Evolutionary conservation across 2,888 invertebrate genomes (phyloP), one percentile per base, ranked within the genome.

Genomic region (Apomyelois bistriatella): DNA sequence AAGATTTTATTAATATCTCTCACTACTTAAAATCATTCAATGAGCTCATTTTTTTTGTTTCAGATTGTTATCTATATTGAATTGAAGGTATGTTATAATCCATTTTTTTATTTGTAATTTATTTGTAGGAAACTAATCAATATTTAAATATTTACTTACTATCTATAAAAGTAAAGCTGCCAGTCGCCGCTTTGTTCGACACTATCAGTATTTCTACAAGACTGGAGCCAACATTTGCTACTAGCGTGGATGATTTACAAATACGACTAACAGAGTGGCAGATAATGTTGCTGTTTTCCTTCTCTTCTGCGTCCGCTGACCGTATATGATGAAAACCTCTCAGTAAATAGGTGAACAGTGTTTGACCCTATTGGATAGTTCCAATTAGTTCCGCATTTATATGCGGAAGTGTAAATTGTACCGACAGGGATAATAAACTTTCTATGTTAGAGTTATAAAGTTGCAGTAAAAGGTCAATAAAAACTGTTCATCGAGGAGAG

Each of bases 221-320:
- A 59, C 60, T 59, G 58, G 49, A 58, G 58, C 62, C 56, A 58
- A 59, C 57, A 61, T 61, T 68, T 72, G 71, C 68, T 64, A 58
- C 57, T 53, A 56, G 63, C 59, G 63, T 60, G 63, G 56, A 68
- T 68, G 56, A 62, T 70, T 75, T 74, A 66, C 64, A 71, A 74
- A 71, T 69, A 68, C 66, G 70, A 72, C 63, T 74, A 61, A 6
- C 32, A 22, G 37, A 13, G 1, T 5, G 37, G 66, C 65, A 58
- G 65, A 66, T 66, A 72, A 71, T 79, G 76, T 72, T 73, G 69
- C 68, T 67, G 72, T 73, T 79, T 69, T 65, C 64, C 65, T 75
- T 73, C 70, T 72, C 65, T 66, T 67, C 66, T 68, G 63, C 22
- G 5, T 22, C 62, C 61, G 58, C 66, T 66, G 62, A 83, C 61